Conservation (phyloP, 2,888 invertebrate genomes). For the Sphecodes monilicornis region DNA sequence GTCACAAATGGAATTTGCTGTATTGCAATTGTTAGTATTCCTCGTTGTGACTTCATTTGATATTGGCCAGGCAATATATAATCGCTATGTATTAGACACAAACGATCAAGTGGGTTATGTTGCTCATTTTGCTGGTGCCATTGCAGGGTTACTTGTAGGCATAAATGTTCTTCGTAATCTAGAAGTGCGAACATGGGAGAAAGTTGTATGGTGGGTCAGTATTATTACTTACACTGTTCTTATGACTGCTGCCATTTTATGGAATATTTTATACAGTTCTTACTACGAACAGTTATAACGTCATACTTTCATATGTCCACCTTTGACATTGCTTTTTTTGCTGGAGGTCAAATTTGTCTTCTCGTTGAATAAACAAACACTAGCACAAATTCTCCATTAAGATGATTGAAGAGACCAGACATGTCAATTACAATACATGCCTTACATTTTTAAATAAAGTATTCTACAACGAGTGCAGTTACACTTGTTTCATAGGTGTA, state of each 20-base stretch:
- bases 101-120: slow-evolving; percentile 95
- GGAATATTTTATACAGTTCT: slow-evolving; percentile 89
- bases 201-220: slow-evolving; percentile 92
- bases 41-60: slow-evolving; percentile 93
- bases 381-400: background rate
- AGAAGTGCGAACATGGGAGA: slow-evolving; percentile 92
- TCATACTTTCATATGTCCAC: background rate
- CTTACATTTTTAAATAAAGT: background rate
- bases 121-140: slow-evolving; percentile 96
- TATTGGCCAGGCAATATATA: slow-evolving; percentile 95
- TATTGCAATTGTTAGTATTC: slow-evolving; percentile 93
- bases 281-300: slow-evolving; percentile 82
- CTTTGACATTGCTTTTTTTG: slow-evolving; percentile 14
- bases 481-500: background rate
- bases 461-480: slow-evolving; percentile 4
- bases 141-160: slow-evolving; percentile 94
- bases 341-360: slow-evolving; percentile 5
- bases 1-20: slow-evolving; percentile 97
- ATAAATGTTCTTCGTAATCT: slow-evolving; percentile 94
- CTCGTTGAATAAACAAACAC: background rate
- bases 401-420: background rate
- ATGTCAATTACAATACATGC: slow-evolving; percentile 2
- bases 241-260: slow-evolving; percentile 90
- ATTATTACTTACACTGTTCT: slow-evolving; percentile 89
- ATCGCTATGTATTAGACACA: slow-evolving; percentile 90